A percentile compares a stretch with the other conserved stretches of the same genome.
Conservation (phyloP, 2,888 invertebrate genomes). For the Dynastes hyllus region DNA sequence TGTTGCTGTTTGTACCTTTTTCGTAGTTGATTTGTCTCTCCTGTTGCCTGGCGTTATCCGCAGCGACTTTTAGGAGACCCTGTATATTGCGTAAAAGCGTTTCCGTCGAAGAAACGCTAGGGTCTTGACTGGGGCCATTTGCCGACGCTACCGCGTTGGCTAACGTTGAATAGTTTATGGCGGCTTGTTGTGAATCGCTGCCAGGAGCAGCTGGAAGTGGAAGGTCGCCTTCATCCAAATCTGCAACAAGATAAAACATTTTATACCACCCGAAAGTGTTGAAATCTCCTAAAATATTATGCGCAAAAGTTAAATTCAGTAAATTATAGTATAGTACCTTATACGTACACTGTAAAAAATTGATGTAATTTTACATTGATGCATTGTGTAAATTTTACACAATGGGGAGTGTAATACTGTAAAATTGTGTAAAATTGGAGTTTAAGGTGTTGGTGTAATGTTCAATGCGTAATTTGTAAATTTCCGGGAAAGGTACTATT, state of each 20-base stretch:
- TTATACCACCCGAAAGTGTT: background rate
- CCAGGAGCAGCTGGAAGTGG: slow-evolving; percentile 75
- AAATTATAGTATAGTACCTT: no score
- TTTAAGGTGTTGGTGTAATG: no score
- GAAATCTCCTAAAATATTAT: background rate
- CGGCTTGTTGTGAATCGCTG: slow-evolving; percentile 78
- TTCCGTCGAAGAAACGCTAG: slow-evolving; percentile 88
- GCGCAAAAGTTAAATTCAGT: no score
- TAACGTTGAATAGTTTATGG: slow-evolving; percentile 87
- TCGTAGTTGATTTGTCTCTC: slow-evolving; percentile 97
- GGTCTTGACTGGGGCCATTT: slow-evolving; percentile 74
- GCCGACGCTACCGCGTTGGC: slow-evolving; percentile 78
- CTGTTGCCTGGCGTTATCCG: slow-evolving; percentile 96
- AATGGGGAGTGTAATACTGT: no score
- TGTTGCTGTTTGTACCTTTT: slow-evolving; percentile 85
- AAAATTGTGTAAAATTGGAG: no score
- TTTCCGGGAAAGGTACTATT: no score
- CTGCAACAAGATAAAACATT: slow-evolving; percentile 70
- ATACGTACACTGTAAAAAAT: no score
- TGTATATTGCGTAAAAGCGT: slow-evolving; percentile 96
- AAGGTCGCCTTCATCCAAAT: slow-evolving; percentile 84
- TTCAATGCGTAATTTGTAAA: no score
- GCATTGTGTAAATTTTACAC: no score
- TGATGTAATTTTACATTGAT: no score
- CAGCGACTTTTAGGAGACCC: slow-evolving; percentile 96